Conservation (phyloP, 2,888 invertebrate species). For the Melieria crassipennis region DNA sequence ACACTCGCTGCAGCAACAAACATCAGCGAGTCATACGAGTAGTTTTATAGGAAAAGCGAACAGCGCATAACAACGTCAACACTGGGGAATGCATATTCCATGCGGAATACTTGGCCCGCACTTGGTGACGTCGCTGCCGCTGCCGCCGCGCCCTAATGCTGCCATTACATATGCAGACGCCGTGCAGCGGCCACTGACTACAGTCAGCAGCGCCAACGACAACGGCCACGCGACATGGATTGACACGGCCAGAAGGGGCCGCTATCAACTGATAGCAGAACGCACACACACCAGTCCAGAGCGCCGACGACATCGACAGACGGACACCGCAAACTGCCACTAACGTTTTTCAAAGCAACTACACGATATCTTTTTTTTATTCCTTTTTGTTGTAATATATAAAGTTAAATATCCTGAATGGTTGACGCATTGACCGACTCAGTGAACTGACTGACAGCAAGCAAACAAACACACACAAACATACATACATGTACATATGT, state of each 20-base stretch:
- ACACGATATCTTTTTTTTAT: conserved; percentile 1
- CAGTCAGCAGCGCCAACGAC: too few relatives aligned
- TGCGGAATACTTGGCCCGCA: not conserved
- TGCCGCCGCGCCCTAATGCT: too few relatives aligned
- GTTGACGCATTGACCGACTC: conserved; percentile 43
- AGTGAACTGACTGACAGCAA: conserved; percentile 50
- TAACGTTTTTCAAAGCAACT: conserved; percentile 59
- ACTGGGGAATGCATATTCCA: conserved; percentile 23
- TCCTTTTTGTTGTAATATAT: too few relatives aligned
- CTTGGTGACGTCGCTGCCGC: too few relatives aligned
- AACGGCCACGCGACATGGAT: too few relatives aligned
- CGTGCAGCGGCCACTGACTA: too few relatives aligned
- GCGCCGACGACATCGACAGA: too few relatives aligned
- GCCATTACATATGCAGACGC: too few relatives aligned
- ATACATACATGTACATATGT: conserved; percentile 6
- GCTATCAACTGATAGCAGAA: too few relatives aligned
- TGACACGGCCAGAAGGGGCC: too few relatives aligned
- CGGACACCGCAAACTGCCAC: conserved; percentile 48
- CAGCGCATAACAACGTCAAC: conserved; percentile 4
- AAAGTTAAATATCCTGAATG: conserved; percentile 50
- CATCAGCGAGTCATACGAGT: not conserved
- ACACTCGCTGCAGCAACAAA: not conserved
- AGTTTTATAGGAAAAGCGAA: not conserved
- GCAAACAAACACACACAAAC: conserved; percentile 41
- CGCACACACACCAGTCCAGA: too few relatives aligned